Conservation (phyloP, 2,888 invertebrate species). For the Ophion ventricosus region DNA sequence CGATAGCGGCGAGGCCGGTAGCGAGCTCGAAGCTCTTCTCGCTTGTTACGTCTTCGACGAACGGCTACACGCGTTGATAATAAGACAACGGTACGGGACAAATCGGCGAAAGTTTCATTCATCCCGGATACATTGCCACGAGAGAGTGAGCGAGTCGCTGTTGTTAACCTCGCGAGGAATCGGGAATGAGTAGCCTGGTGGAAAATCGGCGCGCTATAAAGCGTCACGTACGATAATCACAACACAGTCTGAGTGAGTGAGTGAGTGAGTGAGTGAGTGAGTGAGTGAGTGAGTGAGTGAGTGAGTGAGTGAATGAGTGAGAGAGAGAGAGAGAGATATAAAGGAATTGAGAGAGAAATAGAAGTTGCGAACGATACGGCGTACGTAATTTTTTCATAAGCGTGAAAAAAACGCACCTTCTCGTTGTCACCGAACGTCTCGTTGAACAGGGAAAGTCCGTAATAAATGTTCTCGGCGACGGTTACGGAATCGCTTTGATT, state of each 20-base stretch:
- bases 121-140: too few relatives aligned
- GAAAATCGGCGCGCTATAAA: conserved; percentile 74
- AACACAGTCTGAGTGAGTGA: conserved; percentile 55
- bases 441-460: conserved; percentile 82
- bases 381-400: conserved; percentile 13
- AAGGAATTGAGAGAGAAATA: background rate
- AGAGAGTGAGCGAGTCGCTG: too few relatives aligned
- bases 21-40: too few relatives aligned
- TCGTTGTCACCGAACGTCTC: conserved; percentile 81
- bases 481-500: conserved; percentile 84
- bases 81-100: background rate
- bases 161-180: conserved; percentile 32
- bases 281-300: conserved; percentile 43
- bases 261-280: conserved; percentile 44
- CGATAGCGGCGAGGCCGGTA: background rate
- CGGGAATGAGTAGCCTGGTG: conserved; percentile 48
- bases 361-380: conserved; percentile 10
- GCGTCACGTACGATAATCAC: conserved; percentile 71
- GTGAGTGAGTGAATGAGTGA: too few relatives aligned
- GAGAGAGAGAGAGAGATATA: conserved; percentile 40
- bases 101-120: background rate
- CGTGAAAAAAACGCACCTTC: conserved; percentile 76
- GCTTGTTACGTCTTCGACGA: too few relatives aligned
- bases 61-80: background rate
- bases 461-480: conserved; percentile 84